Evolutionary conservation across 1,140 invertebrate species (phyloP), one percentile per base, ranked within the genome.

Genomic region (Antheraea pernyi): DNA sequence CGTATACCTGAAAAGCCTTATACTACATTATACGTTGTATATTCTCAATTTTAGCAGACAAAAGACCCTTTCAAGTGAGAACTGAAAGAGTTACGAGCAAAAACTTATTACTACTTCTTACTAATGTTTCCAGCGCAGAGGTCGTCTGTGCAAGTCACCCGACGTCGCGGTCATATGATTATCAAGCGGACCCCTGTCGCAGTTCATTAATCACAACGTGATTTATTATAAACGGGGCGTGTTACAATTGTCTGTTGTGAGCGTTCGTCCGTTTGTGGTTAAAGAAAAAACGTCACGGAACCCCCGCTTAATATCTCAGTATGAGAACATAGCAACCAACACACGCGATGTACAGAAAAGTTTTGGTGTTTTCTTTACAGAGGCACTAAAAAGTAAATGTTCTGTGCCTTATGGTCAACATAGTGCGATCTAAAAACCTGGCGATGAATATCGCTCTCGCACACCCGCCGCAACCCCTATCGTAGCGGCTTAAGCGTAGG

Each of bases 191-290:
- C 71, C 71, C 68, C 74, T 74, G 74, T 69, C 62, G 70, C 66
- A 65, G 77, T 82, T 82, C 82, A 88, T 86, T 85, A 86, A 86
- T 86, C 86, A 86, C 66, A 19, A 18, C 9, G 73, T 86, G 84
- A 86, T 86, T 86, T 85, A 86, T 88, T 80, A 79, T 77, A 66
- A 79, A 80, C 71, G 61, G 74, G 66, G 75, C 71, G 78, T 73
- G 78, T 70, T 72, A 68, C 73, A 61, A 83, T 86, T 85, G 82
- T 86, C 82, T 80, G 65, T 63, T 37, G 70, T 42, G 39, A 42
- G 39, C 39, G 39, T 42, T 0, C 39, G 39, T 42, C 39, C 39
- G 39, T 42, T 42, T 22, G 59, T 22, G 19, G 59, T 61, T 30
- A 19, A 61, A 22, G 59, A 64, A 68, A 64, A 71, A 68, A 71